phyloP scores from a whole-genome alignment of 2,888 invertebrate genomes.

The Trimorus sp. region DNA sequence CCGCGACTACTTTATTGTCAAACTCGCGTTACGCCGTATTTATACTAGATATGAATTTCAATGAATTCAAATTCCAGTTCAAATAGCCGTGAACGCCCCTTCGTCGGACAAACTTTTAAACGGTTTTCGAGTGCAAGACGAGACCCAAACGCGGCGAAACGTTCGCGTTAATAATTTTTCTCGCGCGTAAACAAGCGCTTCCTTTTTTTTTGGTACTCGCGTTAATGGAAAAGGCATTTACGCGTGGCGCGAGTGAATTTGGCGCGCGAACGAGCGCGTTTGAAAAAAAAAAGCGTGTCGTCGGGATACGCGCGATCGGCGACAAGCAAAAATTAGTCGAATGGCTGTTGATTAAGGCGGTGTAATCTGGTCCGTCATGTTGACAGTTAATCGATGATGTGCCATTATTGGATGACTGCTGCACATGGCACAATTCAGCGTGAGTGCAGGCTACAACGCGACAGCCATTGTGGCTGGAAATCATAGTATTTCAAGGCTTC shows the following conservation, averaged over 20 bases:
- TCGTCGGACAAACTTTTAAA: constrained; percentile 32
- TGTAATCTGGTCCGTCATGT: constrained; percentile 40
- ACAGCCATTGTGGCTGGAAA: constrained; percentile 53
- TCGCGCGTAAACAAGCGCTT: too few species aligned
- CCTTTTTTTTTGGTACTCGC: too few species aligned
- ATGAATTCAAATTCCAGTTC: constrained; percentile 49
- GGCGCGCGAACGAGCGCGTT: too few species aligned
- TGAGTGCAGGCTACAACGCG: constrained; percentile 39
- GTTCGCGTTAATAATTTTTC: too few species aligned
- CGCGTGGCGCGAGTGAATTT: too few species aligned
- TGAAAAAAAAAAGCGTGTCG: too few species aligned
- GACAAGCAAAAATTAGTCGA: constrained; percentile 39
- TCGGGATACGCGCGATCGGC: too few species aligned
- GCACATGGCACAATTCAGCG: constrained; percentile 51
- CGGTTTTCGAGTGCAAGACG: constrained; percentile 11
- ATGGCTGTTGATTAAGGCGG: constrained; percentile 29
- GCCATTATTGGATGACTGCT: constrained; percentile 54
- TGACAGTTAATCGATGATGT: constrained; percentile 56
- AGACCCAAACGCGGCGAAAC: too few species aligned
- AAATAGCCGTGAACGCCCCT: constrained; percentile 19
- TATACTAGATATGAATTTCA: constrained; percentile 51
- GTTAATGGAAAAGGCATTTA: too few species aligned
- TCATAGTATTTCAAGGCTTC: constrained; percentile 51
- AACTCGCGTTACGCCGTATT: constrained; percentile 38
- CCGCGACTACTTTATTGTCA: constrained; percentile 42